Evolutionary conservation across 2,797 vertebrate genomes (phyloP).

Genomic region (Mormyrops attenuatus): DNA sequence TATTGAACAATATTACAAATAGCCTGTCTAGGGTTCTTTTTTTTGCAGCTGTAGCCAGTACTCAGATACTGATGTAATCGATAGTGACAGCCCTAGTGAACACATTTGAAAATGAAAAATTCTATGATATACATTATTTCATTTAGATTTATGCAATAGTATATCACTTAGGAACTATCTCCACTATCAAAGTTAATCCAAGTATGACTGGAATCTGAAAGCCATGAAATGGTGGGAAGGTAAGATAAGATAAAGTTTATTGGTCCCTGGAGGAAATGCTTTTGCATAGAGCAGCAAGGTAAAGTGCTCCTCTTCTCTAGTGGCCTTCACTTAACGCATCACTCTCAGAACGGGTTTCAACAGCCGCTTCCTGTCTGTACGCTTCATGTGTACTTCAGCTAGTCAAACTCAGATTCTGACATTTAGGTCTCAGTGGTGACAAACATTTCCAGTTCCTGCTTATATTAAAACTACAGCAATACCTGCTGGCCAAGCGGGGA

Average conservation of each 20-base stretch:
- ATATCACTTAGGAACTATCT: too few species aligned
- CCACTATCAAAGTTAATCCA: too few species aligned
- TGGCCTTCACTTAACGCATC: too few species aligned
- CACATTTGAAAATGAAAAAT: not conserved
- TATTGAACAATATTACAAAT: too few species aligned
- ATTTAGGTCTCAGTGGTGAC: not conserved
- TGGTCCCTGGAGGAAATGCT: too few species aligned
- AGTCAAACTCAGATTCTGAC: not conserved
- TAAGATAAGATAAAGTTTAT: too few species aligned
- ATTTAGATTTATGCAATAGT: not conserved
- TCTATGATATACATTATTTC: not conserved
- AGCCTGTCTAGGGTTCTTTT: too few species aligned
- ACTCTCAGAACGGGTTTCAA: not conserved
- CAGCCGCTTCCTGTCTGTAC: not conserved
- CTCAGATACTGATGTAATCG: not conserved
- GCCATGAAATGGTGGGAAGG: not conserved
- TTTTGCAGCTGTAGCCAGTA: too few species aligned
- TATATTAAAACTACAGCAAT: not conserved
- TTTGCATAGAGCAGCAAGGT: too few species aligned
- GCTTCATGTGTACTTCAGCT: not conserved
- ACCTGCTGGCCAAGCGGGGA: too few species aligned
- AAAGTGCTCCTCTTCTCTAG: too few species aligned
- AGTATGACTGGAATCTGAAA: not conserved
- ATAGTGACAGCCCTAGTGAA: not conserved
- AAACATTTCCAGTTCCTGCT: not conserved